A percentile compares a stretch with the other conserved stretches of the same genome.
phyloP scores from a whole-genome alignment of 2,888 invertebrate genomes.

The Bedellia somnulentella region DNA sequence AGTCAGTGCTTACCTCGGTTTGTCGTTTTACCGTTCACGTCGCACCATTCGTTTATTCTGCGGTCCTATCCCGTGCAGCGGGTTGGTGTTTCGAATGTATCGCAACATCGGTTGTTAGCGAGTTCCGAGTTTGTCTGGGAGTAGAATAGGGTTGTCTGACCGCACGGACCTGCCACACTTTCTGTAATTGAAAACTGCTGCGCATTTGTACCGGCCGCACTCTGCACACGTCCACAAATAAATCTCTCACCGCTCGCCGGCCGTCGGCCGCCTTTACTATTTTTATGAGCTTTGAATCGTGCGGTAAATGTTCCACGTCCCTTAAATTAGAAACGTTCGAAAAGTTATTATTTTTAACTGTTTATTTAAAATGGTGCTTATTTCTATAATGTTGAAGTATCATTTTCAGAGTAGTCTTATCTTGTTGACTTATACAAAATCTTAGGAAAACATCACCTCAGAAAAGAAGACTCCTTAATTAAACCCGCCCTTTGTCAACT shows the following conservation, averaged over 20 bases:
- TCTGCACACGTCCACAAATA: slow-evolving; percentile 43
- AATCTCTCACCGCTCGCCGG: slow-evolving; percentile 24
- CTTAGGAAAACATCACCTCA: not conserved
- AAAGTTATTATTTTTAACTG: no score
- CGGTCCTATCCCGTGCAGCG: no score
- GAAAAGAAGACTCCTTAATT: slow-evolving; percentile 48
- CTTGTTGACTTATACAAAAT: not conserved
- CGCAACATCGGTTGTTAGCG: no score
- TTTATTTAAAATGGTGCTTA: no score
- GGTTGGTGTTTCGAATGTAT: no score
- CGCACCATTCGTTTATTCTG: no score
- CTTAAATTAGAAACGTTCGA: no score
- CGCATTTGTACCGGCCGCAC: slow-evolving; percentile 49
- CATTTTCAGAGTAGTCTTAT: not conserved
- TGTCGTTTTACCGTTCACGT: no score
- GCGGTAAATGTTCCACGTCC: no score
- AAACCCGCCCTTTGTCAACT: slow-evolving; percentile 51
- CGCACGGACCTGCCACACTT: slow-evolving; percentile 47
- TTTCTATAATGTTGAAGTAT: no score
- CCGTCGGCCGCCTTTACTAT: not conserved
- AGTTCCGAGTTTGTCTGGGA: no score
- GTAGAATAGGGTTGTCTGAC: slow-evolving; percentile 37
- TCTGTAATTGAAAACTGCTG: slow-evolving; percentile 59
- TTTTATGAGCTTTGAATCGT: not conserved
- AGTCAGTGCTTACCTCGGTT: no score